Conservation (phyloP, 2,113 vertebrate genomes). For the Tachycineta bicolor region DNA sequence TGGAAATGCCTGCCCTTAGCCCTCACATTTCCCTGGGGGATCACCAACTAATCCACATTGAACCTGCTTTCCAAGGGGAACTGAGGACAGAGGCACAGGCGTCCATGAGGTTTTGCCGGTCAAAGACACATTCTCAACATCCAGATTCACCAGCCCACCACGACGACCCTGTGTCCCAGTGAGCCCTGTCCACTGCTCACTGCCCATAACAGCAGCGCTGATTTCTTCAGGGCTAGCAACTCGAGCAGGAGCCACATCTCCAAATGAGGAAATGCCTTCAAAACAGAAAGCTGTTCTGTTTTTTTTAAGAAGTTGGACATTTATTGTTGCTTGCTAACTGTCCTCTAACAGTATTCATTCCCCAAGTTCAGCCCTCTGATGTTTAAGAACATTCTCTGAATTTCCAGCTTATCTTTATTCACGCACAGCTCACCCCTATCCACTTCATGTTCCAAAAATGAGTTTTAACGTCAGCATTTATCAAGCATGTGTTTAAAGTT, state of each 20-base stretch:
- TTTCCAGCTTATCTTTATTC: constrained; percentile 45
- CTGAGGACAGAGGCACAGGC: not conserved
- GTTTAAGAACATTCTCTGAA: constrained; percentile 19
- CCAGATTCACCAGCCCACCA: not conserved
- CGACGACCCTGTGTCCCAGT: not conserved
- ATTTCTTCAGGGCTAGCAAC: not conserved
- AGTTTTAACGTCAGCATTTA: not conserved
- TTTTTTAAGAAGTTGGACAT: not conserved
- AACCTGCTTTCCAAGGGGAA: not conserved
- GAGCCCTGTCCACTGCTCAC: not conserved
- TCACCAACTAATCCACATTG: rapidly evolving
- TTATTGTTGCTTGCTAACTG: not conserved
- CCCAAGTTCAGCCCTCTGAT: not conserved
- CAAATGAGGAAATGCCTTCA: not conserved
- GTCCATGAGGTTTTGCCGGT: rapidly evolving
- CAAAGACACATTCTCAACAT: rapidly evolving
- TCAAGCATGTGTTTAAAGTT: not conserved
- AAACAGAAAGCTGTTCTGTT: not conserved
- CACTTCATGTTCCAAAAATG: constrained; percentile 45
- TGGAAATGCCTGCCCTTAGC: not conserved
- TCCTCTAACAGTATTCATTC: not conserved
- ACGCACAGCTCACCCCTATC: not conserved
- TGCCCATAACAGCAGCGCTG: not conserved
- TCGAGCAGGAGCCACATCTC: not conserved
- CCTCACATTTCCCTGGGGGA: not conserved